These are phyloP conservation scores for Athene noctua DNA, from an alignment of 2,113 vertebrate species.

Conservation along the genomic window DNA sequence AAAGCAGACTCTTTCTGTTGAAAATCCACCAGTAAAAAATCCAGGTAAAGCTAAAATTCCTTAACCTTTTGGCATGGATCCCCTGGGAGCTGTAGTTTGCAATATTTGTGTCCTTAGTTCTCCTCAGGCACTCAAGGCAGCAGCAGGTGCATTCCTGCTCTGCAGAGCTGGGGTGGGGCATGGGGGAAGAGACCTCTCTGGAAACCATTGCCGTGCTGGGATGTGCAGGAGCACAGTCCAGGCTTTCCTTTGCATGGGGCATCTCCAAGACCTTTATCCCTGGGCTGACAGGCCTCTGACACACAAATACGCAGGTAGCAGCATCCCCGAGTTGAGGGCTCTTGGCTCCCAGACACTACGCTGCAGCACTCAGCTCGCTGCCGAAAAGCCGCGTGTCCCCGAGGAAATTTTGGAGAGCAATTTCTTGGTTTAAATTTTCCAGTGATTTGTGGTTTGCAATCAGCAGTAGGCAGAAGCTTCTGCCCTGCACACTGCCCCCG, in stretches of 20 bases:
- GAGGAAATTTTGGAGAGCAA: neutral
- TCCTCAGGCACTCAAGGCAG: rapidly evolving
- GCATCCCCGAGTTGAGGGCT: neutral
- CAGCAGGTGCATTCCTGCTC: neutral
- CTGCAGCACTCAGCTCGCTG: rapidly evolving
- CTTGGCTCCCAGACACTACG: neutral
- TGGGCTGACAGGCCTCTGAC: rapidly evolving
- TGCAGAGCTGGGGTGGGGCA: neutral
- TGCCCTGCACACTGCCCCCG: neutral
- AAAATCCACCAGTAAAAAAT: neutral
- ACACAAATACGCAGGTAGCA: rapidly evolving
- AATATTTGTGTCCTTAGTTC: neutral
- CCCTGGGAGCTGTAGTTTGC: neutral
- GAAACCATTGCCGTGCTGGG: neutral
- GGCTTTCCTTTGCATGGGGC: neutral
- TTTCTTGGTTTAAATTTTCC: neutral
- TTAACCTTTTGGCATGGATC: neutral
- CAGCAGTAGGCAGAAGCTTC: neutral
- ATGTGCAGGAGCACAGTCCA: neutral
- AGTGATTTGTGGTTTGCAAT: neutral
- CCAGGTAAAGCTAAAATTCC: neutral
- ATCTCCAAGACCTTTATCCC: neutral
- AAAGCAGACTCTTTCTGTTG: neutral
- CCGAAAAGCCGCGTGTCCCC: rapidly evolving
- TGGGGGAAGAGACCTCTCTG: neutral